These are phyloP conservation scores for Drosophila watanabei DNA, from an alignment of 1,140 invertebrate genomes.

Conservation along the genomic window DNA sequence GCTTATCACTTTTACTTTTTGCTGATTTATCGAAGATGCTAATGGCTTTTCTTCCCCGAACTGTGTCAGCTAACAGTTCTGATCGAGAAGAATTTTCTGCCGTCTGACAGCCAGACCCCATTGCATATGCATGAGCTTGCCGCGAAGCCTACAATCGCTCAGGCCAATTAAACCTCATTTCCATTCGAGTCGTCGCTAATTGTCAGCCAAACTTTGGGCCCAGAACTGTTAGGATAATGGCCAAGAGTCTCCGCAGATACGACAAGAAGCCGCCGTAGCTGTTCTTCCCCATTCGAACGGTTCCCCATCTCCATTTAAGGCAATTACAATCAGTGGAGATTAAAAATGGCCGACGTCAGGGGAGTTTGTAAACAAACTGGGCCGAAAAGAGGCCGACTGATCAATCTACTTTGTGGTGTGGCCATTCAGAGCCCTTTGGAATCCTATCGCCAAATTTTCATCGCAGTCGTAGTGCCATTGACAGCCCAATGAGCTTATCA, in stretches of 20 bases:
- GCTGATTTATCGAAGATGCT: conserved; percentile 52
- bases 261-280: conserved; percentile 24
- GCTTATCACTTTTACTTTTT: conserved; percentile 60
- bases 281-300: conserved; percentile 30
- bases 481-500: conserved; percentile 23
- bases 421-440: conserved; percentile 1
- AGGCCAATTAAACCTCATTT: conserved; percentile 52
- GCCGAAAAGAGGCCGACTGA: conserved; percentile 10
- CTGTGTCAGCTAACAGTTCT: conserved; percentile 61
- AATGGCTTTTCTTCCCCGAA: conserved; percentile 33
- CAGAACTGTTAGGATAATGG: conserved; percentile 53
- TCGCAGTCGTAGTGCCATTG: conserved; percentile 9
- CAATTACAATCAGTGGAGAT: conserved; percentile 9
- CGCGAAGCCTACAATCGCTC: conserved; percentile 6
- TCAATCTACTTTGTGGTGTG: conserved; percentile 2
- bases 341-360: conserved; percentile 20
- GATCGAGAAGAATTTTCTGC: conserved; percentile 36
- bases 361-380: conserved; percentile 41
- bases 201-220: conserved; percentile 20
- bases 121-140: conserved; percentile 55
- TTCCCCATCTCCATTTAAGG: conserved; percentile 15
- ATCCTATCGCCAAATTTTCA: conserved; percentile 13
- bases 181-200: conserved; percentile 34
- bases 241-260: conserved; percentile 19
- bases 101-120: conserved; percentile 18